Evolutionary conservation across 37 sponge, comb jelly and placozoan species (phyloP), one percentile per base, ranked within the genome.

Genomic region (Hormiphora californensis): DNA sequence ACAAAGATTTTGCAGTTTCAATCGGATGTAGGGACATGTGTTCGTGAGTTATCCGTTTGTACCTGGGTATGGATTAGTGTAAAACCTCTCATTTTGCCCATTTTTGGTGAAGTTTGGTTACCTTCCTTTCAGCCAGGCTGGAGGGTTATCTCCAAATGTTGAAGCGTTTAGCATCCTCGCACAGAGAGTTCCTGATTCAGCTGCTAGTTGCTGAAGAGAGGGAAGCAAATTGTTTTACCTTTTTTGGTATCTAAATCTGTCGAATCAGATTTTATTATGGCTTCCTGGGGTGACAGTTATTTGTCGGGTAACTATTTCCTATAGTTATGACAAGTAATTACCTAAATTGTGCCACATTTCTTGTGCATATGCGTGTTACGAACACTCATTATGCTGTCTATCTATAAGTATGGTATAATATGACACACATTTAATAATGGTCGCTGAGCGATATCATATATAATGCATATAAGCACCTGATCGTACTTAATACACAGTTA

Each of bases 81-180:
- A 59, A 49, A 17, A 49, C 15, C 15, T 49, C 15, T 49, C 15
- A 15, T 15, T 49, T 49, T 49, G 53, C 53, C 9, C 12, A 9
- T 9, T 9, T 49, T 17, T 15, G 53, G 9, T 49, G 9, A 49
- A 17, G 53, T 9, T 49, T 9, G 61, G n/a, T 65, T 17, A 73
- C 81, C 81, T 73, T 43, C 43, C 23, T 73, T 73, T 73, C 35
- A 73, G 44, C 81, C 81, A 73, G 44, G 40, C 81, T 19, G 81
- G 81, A n/a, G 81, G 81, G 23, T 73, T 73, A 36, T 73, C 81
- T 15, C 81, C 81, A 43, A 73, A 28, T 19, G 21, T 33, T 11
- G 81, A 21, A 73, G 5, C 43, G 1, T 73, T 36, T 5, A 73
- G 44, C 81, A 73, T 73, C 22, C 81, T 39, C 25, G 40, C 25